phyloP scores from a whole-genome alignment of 2,797 vertebrate genomes.

The Microctenopoma lineatum region DNA sequence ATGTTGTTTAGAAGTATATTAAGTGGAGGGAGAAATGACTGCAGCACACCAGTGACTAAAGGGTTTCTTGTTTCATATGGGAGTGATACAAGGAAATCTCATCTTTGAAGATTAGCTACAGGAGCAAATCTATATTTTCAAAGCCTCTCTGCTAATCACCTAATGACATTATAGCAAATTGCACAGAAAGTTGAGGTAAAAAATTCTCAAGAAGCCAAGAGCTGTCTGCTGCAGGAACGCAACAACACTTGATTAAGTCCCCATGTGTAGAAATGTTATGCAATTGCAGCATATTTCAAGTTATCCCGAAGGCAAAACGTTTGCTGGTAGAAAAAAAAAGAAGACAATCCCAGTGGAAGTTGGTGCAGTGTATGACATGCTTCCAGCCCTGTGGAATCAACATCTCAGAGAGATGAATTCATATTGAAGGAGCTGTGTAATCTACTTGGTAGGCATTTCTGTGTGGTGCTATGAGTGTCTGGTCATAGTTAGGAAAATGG shows the following conservation, averaged over 20 bases:
- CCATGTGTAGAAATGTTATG: conserved; percentile 16
- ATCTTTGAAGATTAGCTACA: neutral
- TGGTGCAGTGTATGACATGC: conserved; percentile 29
- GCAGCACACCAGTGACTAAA: neutral
- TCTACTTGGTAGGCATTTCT: conserved; percentile 28
- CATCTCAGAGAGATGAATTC: conserved; percentile 13
- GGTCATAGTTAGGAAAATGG: conserved; percentile 5
- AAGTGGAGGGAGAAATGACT: conserved; percentile 7
- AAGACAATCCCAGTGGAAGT: conserved; percentile 27
- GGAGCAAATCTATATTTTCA: neutral
- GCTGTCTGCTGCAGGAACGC: conserved; percentile 6
- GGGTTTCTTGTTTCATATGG: neutral
- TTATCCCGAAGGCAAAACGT: conserved; percentile 16
- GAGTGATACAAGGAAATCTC: neutral
- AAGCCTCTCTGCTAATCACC: neutral
- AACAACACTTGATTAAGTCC: conserved; percentile 23
- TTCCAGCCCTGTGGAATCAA: conserved; percentile 25
- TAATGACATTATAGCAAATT: neutral
- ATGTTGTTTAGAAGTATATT: conserved; percentile 2
- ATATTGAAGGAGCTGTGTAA: conserved; percentile 20
- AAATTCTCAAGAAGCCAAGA: conserved; percentile 4
- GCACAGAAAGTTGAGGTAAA: neutral
- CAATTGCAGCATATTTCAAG: conserved; percentile 34
- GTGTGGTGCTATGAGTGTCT: conserved; percentile 22
- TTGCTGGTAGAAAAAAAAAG: conserved; percentile 22